Evolutionary conservation across 2,113 vertebrate genomes (phyloP).

Genomic region (Sturnus vulgaris): DNA sequence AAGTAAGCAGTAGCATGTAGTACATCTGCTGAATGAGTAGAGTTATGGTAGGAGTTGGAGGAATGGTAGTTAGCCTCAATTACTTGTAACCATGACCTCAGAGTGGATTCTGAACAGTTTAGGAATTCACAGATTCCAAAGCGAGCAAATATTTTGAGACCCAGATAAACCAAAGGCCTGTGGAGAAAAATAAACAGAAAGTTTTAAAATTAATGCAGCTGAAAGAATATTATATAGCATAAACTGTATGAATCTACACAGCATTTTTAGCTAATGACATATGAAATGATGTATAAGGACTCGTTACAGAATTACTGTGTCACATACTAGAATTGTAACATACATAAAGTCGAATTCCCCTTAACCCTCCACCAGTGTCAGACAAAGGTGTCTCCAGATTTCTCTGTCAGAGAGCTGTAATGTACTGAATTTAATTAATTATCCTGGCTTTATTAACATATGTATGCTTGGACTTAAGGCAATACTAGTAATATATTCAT

Average conservation of each 20-base stretch:
- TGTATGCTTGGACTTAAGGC: background rate
- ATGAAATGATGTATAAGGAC: background rate
- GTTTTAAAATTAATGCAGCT: background rate
- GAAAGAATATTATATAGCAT: background rate
- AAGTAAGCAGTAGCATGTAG: conserved; percentile 96
- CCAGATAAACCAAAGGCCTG: conserved; percentile 92
- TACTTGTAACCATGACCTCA: conserved; percentile 91
- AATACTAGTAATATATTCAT: background rate
- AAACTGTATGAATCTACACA: background rate
- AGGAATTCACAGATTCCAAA: conserved; percentile 94
- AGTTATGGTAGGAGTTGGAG: conserved; percentile 97
- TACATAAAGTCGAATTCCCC: background rate
- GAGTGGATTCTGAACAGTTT: conserved; percentile 86
- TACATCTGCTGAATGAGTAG: conserved; percentile 91
- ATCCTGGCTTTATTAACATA: background rate
- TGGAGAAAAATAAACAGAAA: conserved; percentile 16
- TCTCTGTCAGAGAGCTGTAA: background rate
- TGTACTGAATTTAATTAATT: background rate
- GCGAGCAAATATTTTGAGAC: conserved; percentile 90
- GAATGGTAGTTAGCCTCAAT: conserved; percentile 94
- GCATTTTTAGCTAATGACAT: background rate
- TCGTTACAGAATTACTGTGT: background rate
- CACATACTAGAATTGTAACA: background rate
- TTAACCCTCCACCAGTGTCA: background rate
- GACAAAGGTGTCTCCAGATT: background rate